phyloP scores from a whole-genome alignment of 2,888 invertebrate genomes.

The Apodemia mormo region DNA sequence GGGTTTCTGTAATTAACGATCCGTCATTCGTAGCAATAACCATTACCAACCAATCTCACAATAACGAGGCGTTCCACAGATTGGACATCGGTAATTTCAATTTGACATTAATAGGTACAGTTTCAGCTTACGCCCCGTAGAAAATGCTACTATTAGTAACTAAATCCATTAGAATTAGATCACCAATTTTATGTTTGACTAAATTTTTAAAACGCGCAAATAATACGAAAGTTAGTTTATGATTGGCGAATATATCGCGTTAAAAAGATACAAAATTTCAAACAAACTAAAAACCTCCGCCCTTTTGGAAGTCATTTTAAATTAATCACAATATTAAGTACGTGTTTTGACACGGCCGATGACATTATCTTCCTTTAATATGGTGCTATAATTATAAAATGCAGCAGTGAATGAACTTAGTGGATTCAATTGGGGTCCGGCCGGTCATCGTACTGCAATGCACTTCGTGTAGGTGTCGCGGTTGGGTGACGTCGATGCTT shows the following conservation, averaged over 20 bases:
- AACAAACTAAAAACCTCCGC: not conserved
- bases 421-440: conserved; percentile 35
- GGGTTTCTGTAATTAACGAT: too few species aligned
- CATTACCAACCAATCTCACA: too few species aligned
- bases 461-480: conserved; percentile 63
- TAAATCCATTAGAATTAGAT: too few species aligned
- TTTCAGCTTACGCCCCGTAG: too few species aligned
- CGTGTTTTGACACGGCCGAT: conserved; percentile 21
- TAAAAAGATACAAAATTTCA: not conserved
- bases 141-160: too few species aligned
- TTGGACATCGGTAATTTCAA: too few species aligned
- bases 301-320: not conserved
- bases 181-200: too few species aligned
- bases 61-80: too few species aligned
- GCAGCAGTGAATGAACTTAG: conserved; percentile 43
- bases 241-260: not conserved
- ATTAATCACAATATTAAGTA: conserved; percentile 5
- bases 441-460: conserved; percentile 69
- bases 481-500: conserved; percentile 73
- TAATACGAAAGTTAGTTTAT: not conserved
- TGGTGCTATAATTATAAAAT: conserved; percentile 39
- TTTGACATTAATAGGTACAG: too few species aligned
- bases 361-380: conserved; percentile 28
- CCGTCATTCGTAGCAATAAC: too few species aligned
- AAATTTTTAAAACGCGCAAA: too few species aligned